Conservation (phyloP, 1,140 invertebrate species). For the Drosophila simulans region DNA sequence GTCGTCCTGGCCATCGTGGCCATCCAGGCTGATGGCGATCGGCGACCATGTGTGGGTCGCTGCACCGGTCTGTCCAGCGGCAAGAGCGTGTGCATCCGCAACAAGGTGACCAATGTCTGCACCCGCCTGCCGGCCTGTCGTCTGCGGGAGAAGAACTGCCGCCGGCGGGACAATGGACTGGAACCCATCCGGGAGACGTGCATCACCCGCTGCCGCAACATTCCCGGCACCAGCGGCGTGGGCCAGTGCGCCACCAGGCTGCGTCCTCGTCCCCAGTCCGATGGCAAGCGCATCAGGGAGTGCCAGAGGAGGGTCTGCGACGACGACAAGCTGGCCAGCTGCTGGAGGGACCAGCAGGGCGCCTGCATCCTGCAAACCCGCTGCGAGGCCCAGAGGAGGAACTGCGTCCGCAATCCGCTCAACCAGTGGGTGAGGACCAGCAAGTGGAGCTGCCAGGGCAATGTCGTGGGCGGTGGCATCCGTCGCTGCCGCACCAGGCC, state of each 20-base stretch:
- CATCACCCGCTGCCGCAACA: slow-evolving; percentile 30
- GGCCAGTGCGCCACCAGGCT: slow-evolving; percentile 36
- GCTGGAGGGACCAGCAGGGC: slow-evolving; percentile 32
- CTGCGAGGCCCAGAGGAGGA: slow-evolving; percentile 37
- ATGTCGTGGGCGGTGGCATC: slow-evolving; percentile 13
- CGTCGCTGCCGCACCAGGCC: slow-evolving; percentile 18
- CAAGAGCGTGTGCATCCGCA: slow-evolving; percentile 43
- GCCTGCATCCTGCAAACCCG: slow-evolving; percentile 33
- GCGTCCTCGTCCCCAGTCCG: not conserved
- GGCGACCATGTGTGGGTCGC: slow-evolving; percentile 37
- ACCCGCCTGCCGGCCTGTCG: slow-evolving; percentile 55
- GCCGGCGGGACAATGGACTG: slow-evolving; percentile 34
- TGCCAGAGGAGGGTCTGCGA: slow-evolving; percentile 33
- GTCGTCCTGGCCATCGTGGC: slow-evolving; percentile 18
- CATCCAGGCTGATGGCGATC: slow-evolving; percentile 36
- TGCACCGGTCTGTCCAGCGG: slow-evolving; percentile 26
- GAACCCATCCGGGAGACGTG: slow-evolving; percentile 11
- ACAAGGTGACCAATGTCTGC: slow-evolving; percentile 47
- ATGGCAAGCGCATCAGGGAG: slow-evolving; percentile 14
- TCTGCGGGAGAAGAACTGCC: slow-evolving; percentile 64
- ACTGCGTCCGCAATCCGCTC: slow-evolving; percentile 14
- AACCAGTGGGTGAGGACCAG: slow-evolving; percentile 37
- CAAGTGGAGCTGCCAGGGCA: slow-evolving; percentile 22
- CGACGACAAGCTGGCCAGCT: slow-evolving; percentile 41
- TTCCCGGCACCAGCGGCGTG: slow-evolving; percentile 33